Percentiles rank a stretch among this genome's conserved stretches.
Evolutionary conservation across 2,888 invertebrate species (phyloP).

Genomic region (Cataglyphis livida): DNA sequence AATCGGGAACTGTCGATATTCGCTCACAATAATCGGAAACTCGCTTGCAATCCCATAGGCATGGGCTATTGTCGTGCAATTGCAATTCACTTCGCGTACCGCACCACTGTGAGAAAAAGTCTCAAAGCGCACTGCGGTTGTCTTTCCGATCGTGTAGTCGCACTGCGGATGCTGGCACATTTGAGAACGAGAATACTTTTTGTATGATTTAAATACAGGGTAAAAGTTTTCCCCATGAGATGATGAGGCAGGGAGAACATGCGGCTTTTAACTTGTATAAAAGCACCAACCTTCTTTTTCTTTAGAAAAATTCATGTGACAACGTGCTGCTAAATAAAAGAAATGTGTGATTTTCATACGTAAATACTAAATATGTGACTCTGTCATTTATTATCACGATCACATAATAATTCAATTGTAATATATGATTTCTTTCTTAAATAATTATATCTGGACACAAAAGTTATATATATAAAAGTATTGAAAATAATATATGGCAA

Average conservation of each 20-base stretch:
- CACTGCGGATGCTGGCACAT: constrained; percentile 3
- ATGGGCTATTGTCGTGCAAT: constrained; percentile 44
- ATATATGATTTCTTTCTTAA: not conserved
- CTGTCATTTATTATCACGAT: not conserved
- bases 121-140: constrained; percentile 27
- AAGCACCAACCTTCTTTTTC: not conserved
- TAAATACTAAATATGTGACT: not conserved
- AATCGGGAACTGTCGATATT: constrained; percentile 38
- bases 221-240: constrained; percentile 33
- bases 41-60: constrained; percentile 34
- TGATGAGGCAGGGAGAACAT: not conserved
- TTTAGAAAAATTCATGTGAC: not conserved
- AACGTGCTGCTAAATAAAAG: not conserved
- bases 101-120: constrained; percentile 51
- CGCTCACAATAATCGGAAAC: constrained; percentile 36
- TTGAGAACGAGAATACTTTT: constrained; percentile 26
- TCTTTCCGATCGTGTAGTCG: constrained; percentile 30
- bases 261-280: not conserved
- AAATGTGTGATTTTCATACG: not conserved
- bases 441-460: not conserved
- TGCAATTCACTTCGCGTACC: constrained; percentile 31
- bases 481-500: not conserved
- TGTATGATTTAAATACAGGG: constrained; percentile 14
- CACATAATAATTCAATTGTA: not conserved
- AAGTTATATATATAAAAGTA: not conserved